Base-by-base conservation (phyloP, 1,140 invertebrate species). In the Zaprionus davidi region DNA sequence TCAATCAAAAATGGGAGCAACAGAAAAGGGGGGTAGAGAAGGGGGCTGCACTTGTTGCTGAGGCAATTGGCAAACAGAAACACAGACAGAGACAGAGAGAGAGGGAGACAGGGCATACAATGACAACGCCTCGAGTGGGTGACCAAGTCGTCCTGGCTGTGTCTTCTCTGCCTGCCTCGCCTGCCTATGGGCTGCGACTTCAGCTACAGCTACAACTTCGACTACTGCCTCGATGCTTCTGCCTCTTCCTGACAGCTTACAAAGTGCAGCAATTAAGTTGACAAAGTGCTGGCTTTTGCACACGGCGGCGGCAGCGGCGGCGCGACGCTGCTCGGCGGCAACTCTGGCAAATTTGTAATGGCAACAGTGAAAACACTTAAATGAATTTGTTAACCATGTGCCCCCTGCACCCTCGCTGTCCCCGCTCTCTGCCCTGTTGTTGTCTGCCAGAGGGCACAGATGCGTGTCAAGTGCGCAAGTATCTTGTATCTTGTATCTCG, bases 191-290 rank as follows among this genome's bases (percentile, higher is more conserved):
- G 31, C 31, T 34, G 31, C n/a, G 38, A 15, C 15, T 44, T 15
- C 17, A 9, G 46, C 46, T 20, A 11, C 46, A 15, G 11, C 17
- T 41, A 41, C 20, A n/a, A 3, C 46, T 49, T 64, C 53, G 2
- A 15, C 53, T 28, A 15, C 53, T 51, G 11, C 46, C 17, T 51
- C 46, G 46, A 51, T 56, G 53, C 53, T 13, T 46, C 64, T 31
- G 28, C 9, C 31, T 9, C 31, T 34, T 11, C 71, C 67, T 90
- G 86, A 90, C 86, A 90, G 71, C 84, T 90, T 81, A 90, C 86
- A 90, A 90, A 90, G 86, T 90, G 86, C 79, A 69, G 82, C 80
- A 90, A 90, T 90, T 90, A 90, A 80, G 75, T 77, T 90, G 86
- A 90, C 86, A 90, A 90, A 90, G 78, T 90, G 78, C 82, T 72